Base-by-base conservation (phyloP, 1,140 invertebrate genomes). In the Psilanteris sp. region DNA sequence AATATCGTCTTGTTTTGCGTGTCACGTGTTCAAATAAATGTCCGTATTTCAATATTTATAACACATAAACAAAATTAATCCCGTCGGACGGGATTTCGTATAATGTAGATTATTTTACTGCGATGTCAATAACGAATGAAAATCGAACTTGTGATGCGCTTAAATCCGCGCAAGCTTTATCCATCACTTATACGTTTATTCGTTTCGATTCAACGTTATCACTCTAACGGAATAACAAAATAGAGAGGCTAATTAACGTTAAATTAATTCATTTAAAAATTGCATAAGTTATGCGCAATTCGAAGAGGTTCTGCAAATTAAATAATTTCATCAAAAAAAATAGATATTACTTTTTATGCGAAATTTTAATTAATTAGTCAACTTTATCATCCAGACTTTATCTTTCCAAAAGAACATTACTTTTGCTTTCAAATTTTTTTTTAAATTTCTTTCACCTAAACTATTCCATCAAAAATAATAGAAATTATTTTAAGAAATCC, bases 71-170 rank as follows among this genome's bases (percentile, higher is more conserved):
- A 15, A 24, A 59, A 44, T 44, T 34, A 59, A 59, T 44, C 27
- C 39, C 27, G 44, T 44, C 18, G 26, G 36, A 4, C 9, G 11
- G 29, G 29, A 34, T 24, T 59, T 44, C n/a, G 27, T n/a, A 13
- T 13, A 13, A 4, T 15, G 16, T 18, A 41, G 27, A 44, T 59
- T 59, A 44, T 26, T 59, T 44, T 59, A 43, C 43, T 10, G 26
- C 52, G 36, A 31, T 41, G 26, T 50, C 57, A 62, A 62, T 41
- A 62, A 31, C 34, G 32, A 62, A 50, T 39, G 43, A 39, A 62
- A 50, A 50, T 62, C 26, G 9, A 39, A 50, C 6, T 31, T 31
- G 15, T 50, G 34, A 39, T 34, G 34, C 16, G 26, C 11, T 39
- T 50, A 39, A 62, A 34, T 37, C 43, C 41, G 14, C 20, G 48